Evolutionary conservation across 2,113 vertebrate genomes (phyloP), one percentile per base, ranked within the genome.

Genomic region (Lonchura striata): DNA sequence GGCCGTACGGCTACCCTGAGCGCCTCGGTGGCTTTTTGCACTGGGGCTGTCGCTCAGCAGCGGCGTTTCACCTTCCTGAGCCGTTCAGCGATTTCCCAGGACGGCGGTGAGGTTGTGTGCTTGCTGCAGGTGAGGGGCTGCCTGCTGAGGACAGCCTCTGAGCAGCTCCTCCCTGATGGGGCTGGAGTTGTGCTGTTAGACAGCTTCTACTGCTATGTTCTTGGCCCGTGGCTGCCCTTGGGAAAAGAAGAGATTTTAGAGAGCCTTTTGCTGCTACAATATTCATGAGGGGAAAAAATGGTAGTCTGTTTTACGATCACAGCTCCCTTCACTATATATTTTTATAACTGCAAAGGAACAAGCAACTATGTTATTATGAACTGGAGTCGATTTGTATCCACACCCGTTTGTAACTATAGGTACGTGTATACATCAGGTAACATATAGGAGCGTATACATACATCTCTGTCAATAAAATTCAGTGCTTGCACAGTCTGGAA

Each of bases 1-100:
- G 14, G 70, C 53, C 21, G 0, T 2, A 1, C 39, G 5, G 59
- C 16, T 6, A 3, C 37, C 3, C 68, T 3, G 8, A 11, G 53
- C 7, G 59, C 63, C 54, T 72, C 74, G n/a, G 53, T 7, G 82
- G 82, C 23, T 33, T 74, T 41, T 11, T 33, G 27, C 25, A 0
- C 3, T 9, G 60, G 30, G 61, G 19, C 35, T 59, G 42, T 24
- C 33, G 2, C 68, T 56, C 60, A 9, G 19, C 52, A 10, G 24
- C 3, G n/a, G 7, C 4, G 1, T 91, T 60, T 19, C 69, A n/a
- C 22, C 53, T 53, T 30, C 44, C 42, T 46, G 65, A 33, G 20
- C 22, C 16, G 2, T n/a, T 44, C 60, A 18, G 41, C 24, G 33
- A 2, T 52, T 86, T 41, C 35, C 88, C 52, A 17, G 0, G 3